Base-by-base conservation (phyloP, 92 coral and sea anemone genomes). In the Palythoa grandis region DNA sequence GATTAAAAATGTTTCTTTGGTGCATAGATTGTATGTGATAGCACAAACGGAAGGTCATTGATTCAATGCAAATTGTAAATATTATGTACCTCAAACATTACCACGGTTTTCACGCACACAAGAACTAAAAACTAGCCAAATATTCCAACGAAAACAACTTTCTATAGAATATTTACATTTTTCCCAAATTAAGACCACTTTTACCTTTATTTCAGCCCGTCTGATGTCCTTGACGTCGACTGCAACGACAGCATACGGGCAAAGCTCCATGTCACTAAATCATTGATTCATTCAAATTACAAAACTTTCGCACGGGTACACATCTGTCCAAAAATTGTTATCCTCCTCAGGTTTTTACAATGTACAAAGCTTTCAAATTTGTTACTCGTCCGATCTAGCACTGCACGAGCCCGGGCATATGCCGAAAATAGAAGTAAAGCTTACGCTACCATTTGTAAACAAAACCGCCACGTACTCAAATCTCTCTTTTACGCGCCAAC, bases 41-140 rank as follows among this genome's bases (percentile, higher is more conserved):
- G 60, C 84, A 79, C 84, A 43, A 65, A 79, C 72, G 1, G 24
- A 29, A 12, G 73, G 74, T 88, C 98, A 94, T 90, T 94, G 98
- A 94, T 94, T 90, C 95, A 94, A 94, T 94, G 98, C 84, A 82
- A 86, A 69, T 56, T 52, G 83, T 83, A 70, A 48, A 77, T 76
- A 77, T 79, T 74, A 75, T 60, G 20, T 37, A 67, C 37, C 29
- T 84, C 69, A 87, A 60, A 35, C 60, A 74, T 66, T 65, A 79
- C 60, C n/a, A 79, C 73, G n/a, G 57, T 67, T 65, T 79, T 29
- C 22, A 43, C 84, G 58, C 20, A 12, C 13, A 79, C 24, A 40
- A 11, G 20, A 23, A 54, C 35, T 67, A 52, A 14, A 72, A 79
- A 79, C 57, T 20, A 14, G 47, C 60, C 73, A 63, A 4, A 11